phyloP scores from a whole-genome alignment of 2,113 vertebrate species.

The Dasyurus viverrinus region DNA sequence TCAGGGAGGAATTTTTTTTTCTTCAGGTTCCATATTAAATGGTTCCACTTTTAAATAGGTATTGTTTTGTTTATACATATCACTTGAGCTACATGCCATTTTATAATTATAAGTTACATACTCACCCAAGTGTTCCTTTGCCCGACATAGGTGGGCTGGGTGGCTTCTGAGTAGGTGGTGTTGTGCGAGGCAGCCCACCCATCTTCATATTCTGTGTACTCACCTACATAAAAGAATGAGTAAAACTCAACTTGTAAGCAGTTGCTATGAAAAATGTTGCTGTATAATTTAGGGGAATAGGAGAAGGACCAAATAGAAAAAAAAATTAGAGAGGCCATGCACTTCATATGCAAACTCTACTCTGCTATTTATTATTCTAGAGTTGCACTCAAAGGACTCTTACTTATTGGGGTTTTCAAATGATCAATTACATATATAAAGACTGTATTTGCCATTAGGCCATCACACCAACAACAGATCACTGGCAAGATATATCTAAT shows the following conservation, averaged over 20 bases:
- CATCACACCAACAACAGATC: constrained; percentile 72
- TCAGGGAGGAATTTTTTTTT: constrained; percentile 48
- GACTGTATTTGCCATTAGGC: constrained; percentile 80
- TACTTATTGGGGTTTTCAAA: constrained; percentile 66
- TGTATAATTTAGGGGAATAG: constrained; percentile 65
- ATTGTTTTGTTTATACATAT: constrained; percentile 44
- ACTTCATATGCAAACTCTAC: constrained; percentile 80
- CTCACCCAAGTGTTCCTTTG: constrained; percentile 98
- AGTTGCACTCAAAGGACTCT: constrained; percentile 88
- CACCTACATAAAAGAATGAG: constrained; percentile 86
- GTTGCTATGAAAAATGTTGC: constrained; percentile 55
- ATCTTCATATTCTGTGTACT: constrained; percentile 99
- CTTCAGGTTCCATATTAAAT: constrained; percentile 45
- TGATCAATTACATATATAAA: constrained; percentile 58
- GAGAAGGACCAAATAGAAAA: constrained; percentile 76
- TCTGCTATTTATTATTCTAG: constrained; percentile 79
- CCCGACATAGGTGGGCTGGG: constrained; percentile 96
- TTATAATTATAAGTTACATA: constrained; percentile 64
- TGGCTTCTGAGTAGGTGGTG: constrained; percentile 98
- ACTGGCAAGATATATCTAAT: constrained; percentile 63
- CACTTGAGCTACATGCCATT: constrained; percentile 4
- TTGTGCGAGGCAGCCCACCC: constrained; percentile 94
- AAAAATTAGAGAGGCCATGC: constrained; percentile 81
- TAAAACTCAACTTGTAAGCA: constrained; percentile 73
- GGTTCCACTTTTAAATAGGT: constrained; percentile 16